These are phyloP conservation scores for Alligator sinensis DNA, from an alignment of 2,113 vertebrate genomes.

Conservation along the genomic window DNA sequence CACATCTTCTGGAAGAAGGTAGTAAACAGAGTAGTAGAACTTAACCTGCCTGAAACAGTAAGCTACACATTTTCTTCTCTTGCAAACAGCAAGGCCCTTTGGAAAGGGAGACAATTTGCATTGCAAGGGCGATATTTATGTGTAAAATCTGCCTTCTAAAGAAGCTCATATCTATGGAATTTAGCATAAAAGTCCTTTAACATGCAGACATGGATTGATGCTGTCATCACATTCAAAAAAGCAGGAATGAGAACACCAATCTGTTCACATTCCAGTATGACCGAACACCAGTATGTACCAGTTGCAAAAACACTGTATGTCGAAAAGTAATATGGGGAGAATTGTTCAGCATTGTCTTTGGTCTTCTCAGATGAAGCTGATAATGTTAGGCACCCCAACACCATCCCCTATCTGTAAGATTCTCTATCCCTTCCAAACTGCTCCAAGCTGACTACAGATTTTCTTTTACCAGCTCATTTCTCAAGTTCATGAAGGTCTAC, in stretches of 20 bases:
- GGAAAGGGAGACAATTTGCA: neutral
- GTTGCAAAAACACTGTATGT: too few relatives aligned
- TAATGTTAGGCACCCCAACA: neutral
- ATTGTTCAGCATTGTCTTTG: too few relatives aligned
- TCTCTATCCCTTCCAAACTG: neutral
- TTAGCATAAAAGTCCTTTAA: neutral
- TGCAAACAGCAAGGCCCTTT: neutral
- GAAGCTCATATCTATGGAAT: neutral
- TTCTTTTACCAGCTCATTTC: neutral
- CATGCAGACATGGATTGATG: neutral
- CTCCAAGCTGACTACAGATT: fast-evolving
- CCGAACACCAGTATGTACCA: too few relatives aligned
- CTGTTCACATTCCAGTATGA: too few relatives aligned
- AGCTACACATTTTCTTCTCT: neutral
- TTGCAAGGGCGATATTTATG: neutral
- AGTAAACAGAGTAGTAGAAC: neutral
- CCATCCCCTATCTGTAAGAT: fast-evolving
- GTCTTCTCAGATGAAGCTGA: too few relatives aligned
- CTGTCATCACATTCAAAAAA: too few relatives aligned
- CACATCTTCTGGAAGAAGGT: neutral
- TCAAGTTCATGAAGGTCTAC: too few relatives aligned
- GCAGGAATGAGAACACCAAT: neutral
- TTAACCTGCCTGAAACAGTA: neutral
- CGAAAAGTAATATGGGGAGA: too few relatives aligned
- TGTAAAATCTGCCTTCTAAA: neutral